Evolutionary conservation across 2,797 vertebrate genomes (phyloP), one percentile per base, ranked within the genome.

Genomic region (Amblyraja radiata): DNA sequence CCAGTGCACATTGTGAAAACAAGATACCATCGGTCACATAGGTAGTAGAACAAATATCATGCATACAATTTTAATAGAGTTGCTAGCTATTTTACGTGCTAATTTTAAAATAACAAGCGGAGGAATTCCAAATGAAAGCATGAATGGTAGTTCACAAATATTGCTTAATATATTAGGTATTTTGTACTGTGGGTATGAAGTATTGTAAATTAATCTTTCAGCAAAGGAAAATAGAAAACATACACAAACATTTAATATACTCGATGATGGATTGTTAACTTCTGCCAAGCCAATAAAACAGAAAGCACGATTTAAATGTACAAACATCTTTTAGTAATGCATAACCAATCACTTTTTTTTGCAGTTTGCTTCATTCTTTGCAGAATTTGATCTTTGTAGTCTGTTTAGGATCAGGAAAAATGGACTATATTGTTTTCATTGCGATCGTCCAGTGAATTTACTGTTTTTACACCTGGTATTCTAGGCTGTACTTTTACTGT

Each of bases 301-400:
- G 13, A 8, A 32, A 9, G 83, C 63, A 58, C 28, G 32, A 65
- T 86, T 65, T 65, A 86, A 63, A 86, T 46, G 23, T 54, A 73
- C 32, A 91, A 46, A 91, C 71, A 68, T 32, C 1, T 46, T 71
- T 91, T 91, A 54, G 32, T 54, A 92, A 76, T 46, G 23, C 36
- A 28, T 46, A 58, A 76, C 25, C 28, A 74, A 32, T 16, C n/a
- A 63, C 63, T 21, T 6, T 76, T 71, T 58, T 91, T 76, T 92
- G 68, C 63, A 46, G 61, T 91, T 91, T 46, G 21, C 68, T n/a
- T 91, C 88, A 65, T 90, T 76, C 73, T 76, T 74, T 92, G 58
- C 54, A 74, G 13, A 92, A 92, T 92, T 76, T 25, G 68, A 65
- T 91, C 65, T 74, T 91, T 74, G 65, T 91, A 91, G 36, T 73